Evolutionary conservation across 2,888 invertebrate genomes (phyloP).

Genomic region (Stenodema calcarata): DNA sequence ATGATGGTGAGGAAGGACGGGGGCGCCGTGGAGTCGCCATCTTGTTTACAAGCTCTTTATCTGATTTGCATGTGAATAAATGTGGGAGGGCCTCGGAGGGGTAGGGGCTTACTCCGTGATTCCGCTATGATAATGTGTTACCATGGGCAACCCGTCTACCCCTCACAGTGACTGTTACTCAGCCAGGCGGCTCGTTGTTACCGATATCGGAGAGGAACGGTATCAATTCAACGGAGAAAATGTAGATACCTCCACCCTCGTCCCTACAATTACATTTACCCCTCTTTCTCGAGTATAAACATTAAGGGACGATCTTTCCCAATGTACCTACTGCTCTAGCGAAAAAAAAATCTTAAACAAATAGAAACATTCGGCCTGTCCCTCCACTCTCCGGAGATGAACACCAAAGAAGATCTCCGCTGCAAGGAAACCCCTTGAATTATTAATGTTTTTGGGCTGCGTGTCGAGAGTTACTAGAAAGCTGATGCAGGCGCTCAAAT

Average conservation of each 20-base stretch:
- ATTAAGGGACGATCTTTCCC: not conserved
- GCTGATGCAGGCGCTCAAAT: too few species aligned
- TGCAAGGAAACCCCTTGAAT: too few species aligned
- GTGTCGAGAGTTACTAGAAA: too few species aligned
- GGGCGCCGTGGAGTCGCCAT: slow-evolving; percentile 51
- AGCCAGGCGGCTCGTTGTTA: not conserved
- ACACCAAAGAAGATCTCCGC: too few species aligned
- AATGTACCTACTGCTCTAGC: not conserved
- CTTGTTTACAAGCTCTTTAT: slow-evolving; percentile 55
- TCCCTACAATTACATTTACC: not conserved
- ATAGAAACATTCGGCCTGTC: not conserved
- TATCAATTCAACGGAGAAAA: slow-evolving; percentile 30
- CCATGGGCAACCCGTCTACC: slow-evolving; percentile 35
- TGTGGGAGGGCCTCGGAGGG: slow-evolving; percentile 33
- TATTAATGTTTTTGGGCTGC: too few species aligned
- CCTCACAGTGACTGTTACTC: not conserved
- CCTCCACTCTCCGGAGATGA: too few species aligned
- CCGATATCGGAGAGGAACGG: slow-evolving; percentile 16
- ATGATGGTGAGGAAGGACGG: not conserved
- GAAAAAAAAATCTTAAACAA: not conserved
- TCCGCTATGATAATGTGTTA: slow-evolving; percentile 50
- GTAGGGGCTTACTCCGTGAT: slow-evolving; percentile 11
- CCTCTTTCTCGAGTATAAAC: not conserved
- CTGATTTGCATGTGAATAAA: slow-evolving; percentile 56
- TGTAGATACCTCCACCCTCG: not conserved